Evolutionary conservation across 2,113 vertebrate genomes (phyloP), one percentile per base, ranked within the genome.

Genomic region (Xiphophorus maculatus): DNA sequence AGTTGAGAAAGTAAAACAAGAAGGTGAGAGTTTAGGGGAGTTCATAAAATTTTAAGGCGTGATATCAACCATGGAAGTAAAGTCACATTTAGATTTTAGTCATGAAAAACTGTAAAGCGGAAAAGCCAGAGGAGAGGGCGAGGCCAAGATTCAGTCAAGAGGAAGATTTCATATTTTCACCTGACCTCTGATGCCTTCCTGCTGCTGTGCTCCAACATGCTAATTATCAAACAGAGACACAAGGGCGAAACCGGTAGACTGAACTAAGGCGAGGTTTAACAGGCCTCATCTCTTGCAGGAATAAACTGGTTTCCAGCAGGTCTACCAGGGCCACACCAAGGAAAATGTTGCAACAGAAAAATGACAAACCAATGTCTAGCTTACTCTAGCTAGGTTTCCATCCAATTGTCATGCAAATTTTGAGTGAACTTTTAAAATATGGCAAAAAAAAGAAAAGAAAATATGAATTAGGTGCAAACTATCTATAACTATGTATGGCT

Each of bases 141-240:
- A 22, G 29, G 42, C 28, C 5, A 4, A 22, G 29, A 19, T 9
- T 48, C 15, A 68, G 42, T 74, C 14, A 51, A 32, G 44, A 61
- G 28, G 9, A 33, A 64, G 2, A 0, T 68, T 71, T 64, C 15
- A 58, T 68, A 70, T 60, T 28, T 72, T 67, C 58, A 66, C 61
- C 61, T 33, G 7, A 0, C 61, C 32, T 66, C 51, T 58, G 51
- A 58, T 58, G 22, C 51, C 22, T 58, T 11, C 42, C 9, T 15
- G 51, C 33, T 62, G 7, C 30, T 33, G 15, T 37, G n/a, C 40
- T 75, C 32, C 60, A 22, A 62, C 63, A n/a, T 65, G 40, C 3
- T 68, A 78, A 64, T 72, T 33, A 54, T 64, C 51, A 12, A 68
- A 79, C 48, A 68, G 22, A 28, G 63, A 19, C 29, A 44, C 1